These are phyloP conservation scores for Streblospio benedicti DNA, from an alignment of 1,140 invertebrate genomes.

Conservation along the genomic window DNA sequence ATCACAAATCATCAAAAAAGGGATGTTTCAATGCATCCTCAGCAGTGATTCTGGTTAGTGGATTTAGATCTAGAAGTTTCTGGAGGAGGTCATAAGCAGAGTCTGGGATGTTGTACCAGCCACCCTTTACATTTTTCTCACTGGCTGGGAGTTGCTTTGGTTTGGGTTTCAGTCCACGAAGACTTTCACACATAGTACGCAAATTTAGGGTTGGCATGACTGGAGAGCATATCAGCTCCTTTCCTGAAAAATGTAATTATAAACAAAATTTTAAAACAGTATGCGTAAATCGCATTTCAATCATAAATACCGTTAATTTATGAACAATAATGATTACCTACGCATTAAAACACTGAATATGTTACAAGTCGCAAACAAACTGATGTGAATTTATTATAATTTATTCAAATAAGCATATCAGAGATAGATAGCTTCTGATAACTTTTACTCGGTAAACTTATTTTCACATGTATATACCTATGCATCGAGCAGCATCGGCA, in stretches of 20 bases:
- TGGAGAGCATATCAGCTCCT: conserved; percentile 53
- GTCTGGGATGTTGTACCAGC: conserved; percentile 24
- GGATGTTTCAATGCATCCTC: conserved; percentile 37
- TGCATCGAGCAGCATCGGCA: too few relatives aligned
- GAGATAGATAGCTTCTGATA: too few relatives aligned
- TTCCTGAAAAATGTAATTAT: conserved; percentile 48
- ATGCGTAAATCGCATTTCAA: too few relatives aligned
- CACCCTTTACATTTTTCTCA: background rate
- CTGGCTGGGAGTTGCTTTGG: background rate
- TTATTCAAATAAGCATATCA: too few relatives aligned
- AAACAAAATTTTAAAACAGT: too few relatives aligned
- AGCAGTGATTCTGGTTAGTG: conserved; percentile 39
- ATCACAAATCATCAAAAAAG: conserved; percentile 30
- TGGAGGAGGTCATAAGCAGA: conserved; percentile 37
- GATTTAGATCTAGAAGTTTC: conserved; percentile 40
- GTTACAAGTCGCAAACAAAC: too few relatives aligned
- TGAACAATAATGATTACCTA: too few relatives aligned
- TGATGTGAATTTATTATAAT: too few relatives aligned
- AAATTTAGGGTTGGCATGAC: conserved; percentile 50
- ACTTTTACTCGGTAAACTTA: too few relatives aligned
- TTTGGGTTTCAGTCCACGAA: background rate
- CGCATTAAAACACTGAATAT: too few relatives aligned
- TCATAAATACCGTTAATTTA: too few relatives aligned
- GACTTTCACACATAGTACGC: conserved; percentile 28
- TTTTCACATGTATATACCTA: too few relatives aligned